Conservation (phyloP, 2,797 vertebrate genomes). For the Brachyalestes nurse region DNA sequence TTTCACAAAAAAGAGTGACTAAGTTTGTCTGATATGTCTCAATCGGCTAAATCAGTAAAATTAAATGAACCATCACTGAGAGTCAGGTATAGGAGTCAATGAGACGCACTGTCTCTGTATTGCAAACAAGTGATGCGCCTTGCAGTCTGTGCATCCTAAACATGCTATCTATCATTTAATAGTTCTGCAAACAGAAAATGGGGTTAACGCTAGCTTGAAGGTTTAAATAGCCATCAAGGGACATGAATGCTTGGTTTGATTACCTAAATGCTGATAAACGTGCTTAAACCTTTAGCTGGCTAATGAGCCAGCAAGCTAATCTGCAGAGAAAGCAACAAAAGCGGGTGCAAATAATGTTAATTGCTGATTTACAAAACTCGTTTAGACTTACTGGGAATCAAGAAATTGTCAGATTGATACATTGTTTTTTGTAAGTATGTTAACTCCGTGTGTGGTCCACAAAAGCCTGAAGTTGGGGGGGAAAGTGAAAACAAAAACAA, state of each 20-base stretch:
- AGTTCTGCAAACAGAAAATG: not conserved
- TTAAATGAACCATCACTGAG: not conserved
- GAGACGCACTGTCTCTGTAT: too few species aligned
- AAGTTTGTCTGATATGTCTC: not conserved
- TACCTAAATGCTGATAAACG: not conserved
- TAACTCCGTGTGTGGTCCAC: not conserved
- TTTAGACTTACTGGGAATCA: not conserved
- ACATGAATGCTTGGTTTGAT: not conserved
- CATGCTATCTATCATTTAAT: not conserved
- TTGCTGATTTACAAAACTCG: not conserved
- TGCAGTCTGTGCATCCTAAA: too few species aligned
- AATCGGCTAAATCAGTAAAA: not conserved
- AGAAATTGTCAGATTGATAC: not conserved
- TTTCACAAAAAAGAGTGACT: not conserved
- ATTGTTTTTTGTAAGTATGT: not conserved
- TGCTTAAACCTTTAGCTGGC: not conserved
- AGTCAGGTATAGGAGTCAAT: not conserved
- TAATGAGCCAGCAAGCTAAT: not conserved
- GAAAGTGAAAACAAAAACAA: conserved; percentile 36
- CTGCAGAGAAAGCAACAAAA: conserved; percentile 4
- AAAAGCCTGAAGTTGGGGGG: not conserved
- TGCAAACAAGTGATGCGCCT: not conserved
- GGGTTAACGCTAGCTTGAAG: not conserved
- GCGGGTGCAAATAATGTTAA: not conserved
- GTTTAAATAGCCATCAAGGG: not conserved